Evolutionary conservation across 2,113 vertebrate species (phyloP), one percentile per base, ranked within the genome.

Genomic region (Arizona elegans): DNA sequence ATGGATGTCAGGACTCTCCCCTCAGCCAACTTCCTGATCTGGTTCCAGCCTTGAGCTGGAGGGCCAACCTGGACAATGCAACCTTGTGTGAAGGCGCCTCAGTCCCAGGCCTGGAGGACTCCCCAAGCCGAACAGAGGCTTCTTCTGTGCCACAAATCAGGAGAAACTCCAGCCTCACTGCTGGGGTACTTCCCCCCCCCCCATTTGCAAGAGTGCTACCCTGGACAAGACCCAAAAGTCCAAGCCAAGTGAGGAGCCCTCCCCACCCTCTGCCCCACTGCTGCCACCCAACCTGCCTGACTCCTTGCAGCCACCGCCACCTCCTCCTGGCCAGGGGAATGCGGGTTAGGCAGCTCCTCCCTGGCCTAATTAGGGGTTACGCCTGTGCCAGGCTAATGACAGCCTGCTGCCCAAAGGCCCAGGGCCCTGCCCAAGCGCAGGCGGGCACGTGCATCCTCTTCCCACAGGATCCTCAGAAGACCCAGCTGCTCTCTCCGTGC

Each of bases 51-150:
- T 75, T 17, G 13, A 5, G 33, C 7, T 17, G 53, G 6, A 33
- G 53, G 12, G 21, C 38, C 0, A 1, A 21, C 43, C 89, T 1
- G 1, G 88, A 96, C 95, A 96, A 92, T 43, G 5, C n/a, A 86
- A 95, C 95, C 96, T 96, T 95, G 93, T 96, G 89, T 0, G 0
- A 0, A 11, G 81, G 70, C 2, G 6, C n/a, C 70, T n/a, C 5
- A 19, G n/a, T 33, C 70, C n/a, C 13, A 7, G n/a, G n/a, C n/a
- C 5, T 38, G 70, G 2, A 88, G 15, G 3, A 23, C 9, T 0
- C n/a, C 13, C 15, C n/a, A 33, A 33, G n/a, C 65, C 15, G 11
- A 29, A 65, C 62, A 65, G 58, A 10, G 62, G n/a, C 70, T 19
- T 15, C n/a, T 33, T 75, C n/a, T 75, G 13, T 17, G 5, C 70